phyloP scores from a whole-genome alignment of 2,797 vertebrate species.

The Spinus olivaceus region DNA sequence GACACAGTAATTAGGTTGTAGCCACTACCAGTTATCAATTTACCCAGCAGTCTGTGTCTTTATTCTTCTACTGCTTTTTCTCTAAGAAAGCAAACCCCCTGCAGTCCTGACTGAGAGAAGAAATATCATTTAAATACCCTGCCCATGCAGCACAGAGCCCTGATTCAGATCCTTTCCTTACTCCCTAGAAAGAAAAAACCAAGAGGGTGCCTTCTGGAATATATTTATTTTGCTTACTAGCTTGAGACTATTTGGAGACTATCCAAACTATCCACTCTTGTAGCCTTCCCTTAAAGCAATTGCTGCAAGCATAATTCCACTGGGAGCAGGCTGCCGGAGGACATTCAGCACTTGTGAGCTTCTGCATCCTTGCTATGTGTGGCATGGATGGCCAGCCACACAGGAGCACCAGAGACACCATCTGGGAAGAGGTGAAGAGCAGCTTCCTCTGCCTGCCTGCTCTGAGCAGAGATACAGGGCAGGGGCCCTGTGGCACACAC shows the following conservation, averaged over 20 bases:
- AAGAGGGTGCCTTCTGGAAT: background rate
- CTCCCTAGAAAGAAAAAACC: background rate
- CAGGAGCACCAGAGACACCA: background rate
- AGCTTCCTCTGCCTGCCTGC: background rate
- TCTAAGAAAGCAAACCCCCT: background rate
- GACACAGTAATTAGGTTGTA: constrained; percentile 24
- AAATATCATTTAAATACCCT: background rate
- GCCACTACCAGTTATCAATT: background rate
- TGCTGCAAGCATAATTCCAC: background rate
- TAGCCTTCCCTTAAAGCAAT: constrained; percentile 9
- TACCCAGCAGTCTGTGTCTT: background rate
- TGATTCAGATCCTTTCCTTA: background rate
- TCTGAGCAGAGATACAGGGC: background rate
- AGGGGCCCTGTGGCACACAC: accelerated
- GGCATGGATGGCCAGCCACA: background rate
- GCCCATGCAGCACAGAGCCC: background rate
- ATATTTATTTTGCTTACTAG: background rate
- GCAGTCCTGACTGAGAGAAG: background rate
- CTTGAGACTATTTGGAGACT: constrained; percentile 22
- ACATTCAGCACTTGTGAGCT: background rate
- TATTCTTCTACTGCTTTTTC: background rate
- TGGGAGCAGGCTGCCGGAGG: background rate
- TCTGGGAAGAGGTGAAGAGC: background rate
- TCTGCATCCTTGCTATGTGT: background rate
- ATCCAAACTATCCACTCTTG: background rate